Evolutionary conservation across 2,888 invertebrate species (phyloP).

Genomic region (Reticulitermes lucifugus): DNA sequence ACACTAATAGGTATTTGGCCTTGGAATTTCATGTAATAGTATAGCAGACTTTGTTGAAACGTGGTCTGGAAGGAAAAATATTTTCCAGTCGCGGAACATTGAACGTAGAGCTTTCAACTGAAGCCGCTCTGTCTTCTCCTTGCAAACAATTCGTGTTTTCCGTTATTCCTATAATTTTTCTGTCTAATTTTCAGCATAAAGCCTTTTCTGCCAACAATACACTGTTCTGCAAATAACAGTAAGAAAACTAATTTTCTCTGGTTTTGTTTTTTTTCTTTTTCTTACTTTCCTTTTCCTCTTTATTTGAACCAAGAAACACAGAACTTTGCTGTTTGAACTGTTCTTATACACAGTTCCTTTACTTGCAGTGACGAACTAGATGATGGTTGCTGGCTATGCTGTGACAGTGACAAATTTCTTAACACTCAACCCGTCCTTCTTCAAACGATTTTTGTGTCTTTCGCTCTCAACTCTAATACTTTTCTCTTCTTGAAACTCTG

Average conservation of each 20-base stretch:
- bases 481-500: background rate
- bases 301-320: slow-evolving; percentile 10
- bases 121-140: background rate
- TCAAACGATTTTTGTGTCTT: slow-evolving; percentile 21
- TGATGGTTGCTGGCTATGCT: background rate
- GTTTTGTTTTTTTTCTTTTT: background rate
- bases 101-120: background rate
- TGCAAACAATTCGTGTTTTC: background rate
- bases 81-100: no score
- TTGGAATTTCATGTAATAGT: no score
- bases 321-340: slow-evolving; percentile 25
- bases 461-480: background rate
- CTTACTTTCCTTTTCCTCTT: background rate
- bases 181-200: background rate
- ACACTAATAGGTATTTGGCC: no score
- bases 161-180: background rate
- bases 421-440: slow-evolving; percentile 8
- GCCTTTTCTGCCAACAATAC: background rate
- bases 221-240: slow-evolving; percentile 42
- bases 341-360: slow-evolving; percentile 24
- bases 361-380: slow-evolving; percentile 4
- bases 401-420: slow-evolving; percentile 38
- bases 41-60: no score
- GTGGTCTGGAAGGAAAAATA: no score
- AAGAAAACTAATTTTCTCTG: slow-evolving; percentile 47